Evolutionary conservation across 2,888 invertebrate species (phyloP), one percentile per base, ranked within the genome.

Genomic region (Electrophaes corylata): DNA sequence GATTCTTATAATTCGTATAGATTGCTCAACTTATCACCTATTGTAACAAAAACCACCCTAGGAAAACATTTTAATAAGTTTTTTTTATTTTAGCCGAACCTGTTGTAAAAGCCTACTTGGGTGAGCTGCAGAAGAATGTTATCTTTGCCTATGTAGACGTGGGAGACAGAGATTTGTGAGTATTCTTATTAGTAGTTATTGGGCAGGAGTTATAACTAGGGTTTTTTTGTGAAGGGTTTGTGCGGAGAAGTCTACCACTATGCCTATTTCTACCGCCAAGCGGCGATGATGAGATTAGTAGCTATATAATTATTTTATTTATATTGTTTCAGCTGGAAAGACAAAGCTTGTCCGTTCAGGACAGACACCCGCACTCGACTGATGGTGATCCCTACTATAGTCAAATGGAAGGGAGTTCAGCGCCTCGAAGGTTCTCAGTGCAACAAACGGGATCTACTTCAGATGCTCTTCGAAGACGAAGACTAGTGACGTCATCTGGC

Each of bases 361-460:
- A 96, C 94, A 52, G 95, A 98, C 77, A 77, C 92, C 33, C 92
- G 94, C 41, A 94, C 95, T 0, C 94, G 93, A 67, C 85, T 98
- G 51, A 94, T 95, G 78, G 95, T 96, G 47, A 93, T 98, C 40
- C 98, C 98, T 1, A 98, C 98, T 0, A 81, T 98, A 12, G 82
- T 96, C 37, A 93, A 93, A 71, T 97, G 96, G 96, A 95, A 95
- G 55, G 94, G 94, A 4, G 95, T 95, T 0, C 95, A 96, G 76
- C 94, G 95, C 60, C 86, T 98, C 26, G 95, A 96, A 79, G 97
- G 97, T 26, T 94, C 94, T 47, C 95, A 96, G 69, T 96, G 96
- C 76, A 93, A 93, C 49, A 95, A 96, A 62, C 79, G 92, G 31
- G 96, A 95, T 14, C 92, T 97, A 4, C 93, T 98, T 1, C 93